Conservation (phyloP, 2,888 invertebrate genomes). For the Incurvaria masculella region DNA sequence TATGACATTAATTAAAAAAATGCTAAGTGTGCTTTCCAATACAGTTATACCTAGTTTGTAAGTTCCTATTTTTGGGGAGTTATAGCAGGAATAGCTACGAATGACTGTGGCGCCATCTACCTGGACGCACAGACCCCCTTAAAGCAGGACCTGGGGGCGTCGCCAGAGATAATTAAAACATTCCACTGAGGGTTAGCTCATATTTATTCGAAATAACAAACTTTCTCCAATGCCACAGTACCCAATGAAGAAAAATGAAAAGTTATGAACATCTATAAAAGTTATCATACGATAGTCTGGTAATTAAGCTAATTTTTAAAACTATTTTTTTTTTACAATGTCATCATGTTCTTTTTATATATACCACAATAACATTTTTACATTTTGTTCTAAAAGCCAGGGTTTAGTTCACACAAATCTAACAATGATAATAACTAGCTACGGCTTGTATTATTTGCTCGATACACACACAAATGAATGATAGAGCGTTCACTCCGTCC, state of each 20-base stretch:
- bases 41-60: no score
- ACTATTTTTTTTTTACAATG: conserved; percentile 55
- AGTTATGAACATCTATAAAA: conserved; percentile 57
- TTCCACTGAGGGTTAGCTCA: conserved; percentile 50
- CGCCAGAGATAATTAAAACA: background rate
- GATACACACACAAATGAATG: conserved; percentile 48
- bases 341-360: conserved; percentile 51
- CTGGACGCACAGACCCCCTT: no score
- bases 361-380: conserved; percentile 55
- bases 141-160: no score
- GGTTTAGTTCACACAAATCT: conserved; percentile 56
- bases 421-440: conserved; percentile 53
- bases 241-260: conserved; percentile 54
- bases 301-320: conserved; percentile 55
- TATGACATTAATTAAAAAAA: no score
- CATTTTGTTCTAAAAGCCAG: conserved; percentile 53
- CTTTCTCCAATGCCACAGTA: conserved; percentile 56
- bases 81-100: no score
- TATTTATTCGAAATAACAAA: conserved; percentile 57
- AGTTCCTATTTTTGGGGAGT: no score
- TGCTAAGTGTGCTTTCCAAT: no score
- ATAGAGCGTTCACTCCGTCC: background rate
- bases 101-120: no score
- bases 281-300: conserved; percentile 46
- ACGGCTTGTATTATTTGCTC: conserved; percentile 53